Evolutionary conservation across 2,888 invertebrate species (phyloP).

Genomic region (Homarus gammarus): DNA sequence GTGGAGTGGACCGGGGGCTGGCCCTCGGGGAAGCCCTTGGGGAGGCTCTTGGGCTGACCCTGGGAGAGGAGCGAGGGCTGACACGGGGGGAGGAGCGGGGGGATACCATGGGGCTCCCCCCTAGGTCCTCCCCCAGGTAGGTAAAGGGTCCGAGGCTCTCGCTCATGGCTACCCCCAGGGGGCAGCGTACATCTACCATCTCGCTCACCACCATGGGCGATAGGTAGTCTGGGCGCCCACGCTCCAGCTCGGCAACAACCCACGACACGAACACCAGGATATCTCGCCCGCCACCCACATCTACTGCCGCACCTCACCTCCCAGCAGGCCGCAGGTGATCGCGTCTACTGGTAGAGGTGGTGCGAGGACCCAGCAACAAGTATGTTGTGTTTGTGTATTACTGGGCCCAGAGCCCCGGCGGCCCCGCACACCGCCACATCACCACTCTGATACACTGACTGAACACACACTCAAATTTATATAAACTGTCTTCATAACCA

Average conservation of each 20-base stretch:
- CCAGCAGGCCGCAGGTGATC: background rate
- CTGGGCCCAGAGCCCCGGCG: background rate
- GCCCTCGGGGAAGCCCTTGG: slow-evolving; percentile 63
- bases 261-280: slow-evolving; percentile 20
- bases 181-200: slow-evolving; percentile 35
- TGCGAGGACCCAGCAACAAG: too few relatives aligned
- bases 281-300: background rate
- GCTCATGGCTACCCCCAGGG: slow-evolving; percentile 29
- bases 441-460: too few relatives aligned
- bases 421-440: background rate
- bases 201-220: slow-evolving; percentile 56
- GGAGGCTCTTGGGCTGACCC: slow-evolving; percentile 47
- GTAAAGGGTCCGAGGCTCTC: slow-evolving; percentile 51
- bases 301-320: slow-evolving; percentile 13
- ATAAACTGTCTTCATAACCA: too few relatives aligned
- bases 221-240: slow-evolving; percentile 33
- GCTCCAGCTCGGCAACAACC: background rate
- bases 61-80: slow-evolving; percentile 50
- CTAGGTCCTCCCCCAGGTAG: slow-evolving; percentile 50
- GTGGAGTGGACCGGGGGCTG: slow-evolving; percentile 69
- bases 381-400: background rate
- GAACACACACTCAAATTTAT: too few relatives aligned
- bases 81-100: slow-evolving; percentile 42
- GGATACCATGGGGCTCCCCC: slow-evolving; percentile 19
- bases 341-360: too few relatives aligned